These are phyloP conservation scores for Siphamia tubifer DNA, from an alignment of 2,113 vertebrate species.

Conservation along the genomic window DNA sequence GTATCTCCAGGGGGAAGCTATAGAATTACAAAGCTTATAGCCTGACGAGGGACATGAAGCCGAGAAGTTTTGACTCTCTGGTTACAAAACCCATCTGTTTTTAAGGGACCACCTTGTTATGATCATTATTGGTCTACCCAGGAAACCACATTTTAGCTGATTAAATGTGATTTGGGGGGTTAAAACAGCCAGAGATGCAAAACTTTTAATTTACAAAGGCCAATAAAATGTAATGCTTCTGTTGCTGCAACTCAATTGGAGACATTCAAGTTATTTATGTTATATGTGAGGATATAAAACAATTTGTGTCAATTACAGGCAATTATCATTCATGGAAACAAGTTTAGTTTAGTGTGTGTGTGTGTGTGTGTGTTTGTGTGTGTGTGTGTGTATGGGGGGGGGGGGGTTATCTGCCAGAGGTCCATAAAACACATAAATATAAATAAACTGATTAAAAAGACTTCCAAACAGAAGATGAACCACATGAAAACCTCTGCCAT, in stretches of 20 bases:
- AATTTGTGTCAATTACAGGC: constrained; percentile 25
- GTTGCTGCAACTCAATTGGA: not conserved
- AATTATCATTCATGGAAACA: not conserved
- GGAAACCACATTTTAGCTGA: not conserved
- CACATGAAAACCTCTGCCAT: not conserved
- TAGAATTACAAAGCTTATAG: not conserved
- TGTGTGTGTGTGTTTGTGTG: not conserved
- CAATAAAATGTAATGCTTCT: not conserved
- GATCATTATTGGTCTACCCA: not conserved
- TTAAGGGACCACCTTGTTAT: too few relatives aligned
- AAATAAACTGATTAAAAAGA: too few relatives aligned
- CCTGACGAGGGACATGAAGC: not conserved
- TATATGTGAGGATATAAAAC: not conserved
- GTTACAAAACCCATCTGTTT: not conserved
- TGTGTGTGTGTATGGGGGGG: not conserved
- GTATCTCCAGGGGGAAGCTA: not conserved
- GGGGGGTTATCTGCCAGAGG: not conserved
- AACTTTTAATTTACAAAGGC: not conserved
- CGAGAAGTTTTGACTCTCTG: not conserved
- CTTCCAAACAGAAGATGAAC: not conserved
- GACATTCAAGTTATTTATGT: constrained; percentile 1
- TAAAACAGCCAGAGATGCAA: not conserved
- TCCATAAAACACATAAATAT: not conserved
- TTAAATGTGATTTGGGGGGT: not conserved
- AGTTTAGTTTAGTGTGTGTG: not conserved